Base-by-base conservation (phyloP, 37 sponge, comb jelly and placozoan species). In the Beroe ovata region DNA sequence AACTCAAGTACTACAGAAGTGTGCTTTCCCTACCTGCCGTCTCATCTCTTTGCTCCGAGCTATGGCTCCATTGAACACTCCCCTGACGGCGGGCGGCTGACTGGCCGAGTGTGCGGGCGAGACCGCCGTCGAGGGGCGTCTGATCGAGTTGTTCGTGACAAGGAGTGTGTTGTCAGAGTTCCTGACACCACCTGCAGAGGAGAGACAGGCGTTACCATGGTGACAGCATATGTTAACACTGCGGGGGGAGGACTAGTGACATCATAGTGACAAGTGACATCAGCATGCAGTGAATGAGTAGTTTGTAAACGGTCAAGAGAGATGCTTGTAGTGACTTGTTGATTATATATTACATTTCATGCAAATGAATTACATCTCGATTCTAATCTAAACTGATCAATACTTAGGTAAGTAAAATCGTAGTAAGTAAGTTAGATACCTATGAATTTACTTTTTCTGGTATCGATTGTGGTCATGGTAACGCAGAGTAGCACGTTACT, bases 401-500 rank as follows among this genome's bases (percentile, higher is more conserved):
- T n/a, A n/a, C n/a, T n/a, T n/a, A n/a, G n/a, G n/a, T n/a, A n/a
- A n/a, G n/a, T n/a, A n/a, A n/a, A n/a, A n/a, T n/a, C n/a, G n/a
- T n/a, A n/a, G n/a, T n/a, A n/a, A n/a, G n/a, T n/a, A n/a, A 39
- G 4, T 19, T 21, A 3, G 41, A 23, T 23, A 77, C 84, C 84
- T 21, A 77, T 42, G 41, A 77, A 77, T 40, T 77, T 77, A 36
- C 84, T 77, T 41, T 77, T 77, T 42, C 84, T 77, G 38, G 26
- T 77, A 29, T 77, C 84, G 4, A 77, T n/a, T 1, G 69, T 47
- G 6, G 54, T 11, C 54, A 47, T 47, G 54, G 54, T 47, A 16
- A 47, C 11, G 11, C 11, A 11, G 11, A 16, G 54, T 47, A 16
- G 54, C 6, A 16, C 54, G 11, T 16, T 11, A 11, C 11, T 47